These are phyloP conservation scores for Ichneumoninae sp. DNA, from an alignment of 2,888 invertebrate species.

Conservation along the genomic window DNA sequence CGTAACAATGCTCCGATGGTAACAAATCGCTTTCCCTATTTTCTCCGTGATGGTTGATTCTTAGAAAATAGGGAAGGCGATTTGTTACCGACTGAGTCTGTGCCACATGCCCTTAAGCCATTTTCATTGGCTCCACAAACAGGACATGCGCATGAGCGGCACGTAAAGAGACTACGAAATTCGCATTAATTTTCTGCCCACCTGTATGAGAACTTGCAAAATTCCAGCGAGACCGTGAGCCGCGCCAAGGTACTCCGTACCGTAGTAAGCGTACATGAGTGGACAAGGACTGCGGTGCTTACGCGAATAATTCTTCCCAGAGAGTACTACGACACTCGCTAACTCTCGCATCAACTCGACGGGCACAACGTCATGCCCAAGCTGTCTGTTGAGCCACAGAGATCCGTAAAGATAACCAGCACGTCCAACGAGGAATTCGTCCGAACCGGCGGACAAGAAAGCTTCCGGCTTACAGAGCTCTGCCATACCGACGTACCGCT, in stretches of 20 bases:
- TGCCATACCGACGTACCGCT: conserved; percentile 84
- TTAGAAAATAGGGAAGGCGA: too few species aligned
- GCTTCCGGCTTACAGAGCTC: conserved; percentile 85
- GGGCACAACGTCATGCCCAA: conserved; percentile 85
- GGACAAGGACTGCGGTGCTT: conserved; percentile 87
- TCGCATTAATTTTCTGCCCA: conserved; percentile 7
- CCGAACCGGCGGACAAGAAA: conserved; percentile 89
- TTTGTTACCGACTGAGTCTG: too few species aligned
- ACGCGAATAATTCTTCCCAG: conserved; percentile 89
- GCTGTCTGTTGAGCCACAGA: conserved; percentile 89
- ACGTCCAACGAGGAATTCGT: conserved; percentile 94
- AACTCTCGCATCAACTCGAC: conserved; percentile 87
- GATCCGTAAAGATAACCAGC: conserved; percentile 93
- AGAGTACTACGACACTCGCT: conserved; percentile 89
- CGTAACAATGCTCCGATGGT: too few species aligned
- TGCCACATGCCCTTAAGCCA: too few species aligned
- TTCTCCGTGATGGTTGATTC: too few species aligned
- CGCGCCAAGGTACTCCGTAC: conserved; percentile 90
- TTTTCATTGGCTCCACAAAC: too few species aligned
- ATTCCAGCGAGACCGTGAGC: conserved; percentile 90
- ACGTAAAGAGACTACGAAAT: not conserved
- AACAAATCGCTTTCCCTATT: too few species aligned
- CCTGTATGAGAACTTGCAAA: conserved; percentile 87
- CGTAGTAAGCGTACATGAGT: conserved; percentile 92
- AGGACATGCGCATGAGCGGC: too few species aligned